Percentiles rank a stretch among this genome's conserved stretches.
These are phyloP conservation scores for Nibea coibor DNA, from an alignment of 2,113 vertebrate species.

Conservation along the genomic window DNA sequence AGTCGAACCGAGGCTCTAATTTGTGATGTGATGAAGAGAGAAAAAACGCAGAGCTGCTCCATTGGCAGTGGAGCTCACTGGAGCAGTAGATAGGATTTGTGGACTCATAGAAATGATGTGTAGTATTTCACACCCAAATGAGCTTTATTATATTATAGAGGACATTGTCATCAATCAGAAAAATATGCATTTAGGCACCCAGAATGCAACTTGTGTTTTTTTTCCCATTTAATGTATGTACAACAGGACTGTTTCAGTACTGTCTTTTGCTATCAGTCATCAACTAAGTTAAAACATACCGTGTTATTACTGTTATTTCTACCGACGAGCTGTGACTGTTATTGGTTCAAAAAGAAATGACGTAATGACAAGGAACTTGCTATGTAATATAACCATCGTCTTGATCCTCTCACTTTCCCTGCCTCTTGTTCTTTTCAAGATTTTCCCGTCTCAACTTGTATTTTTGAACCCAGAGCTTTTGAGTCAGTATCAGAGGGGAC, in stretches of 20 bases:
- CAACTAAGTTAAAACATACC: neutral
- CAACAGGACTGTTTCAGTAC: conserved; percentile 1
- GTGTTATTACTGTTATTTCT: neutral
- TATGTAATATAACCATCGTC: neutral
- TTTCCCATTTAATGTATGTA: conserved; percentile 33
- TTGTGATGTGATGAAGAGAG: conserved; percentile 57
- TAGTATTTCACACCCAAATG: conserved; percentile 69
- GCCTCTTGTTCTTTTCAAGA: neutral
- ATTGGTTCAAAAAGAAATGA: neutral
- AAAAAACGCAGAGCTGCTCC: conserved; percentile 55
- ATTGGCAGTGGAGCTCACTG: conserved; percentile 38
- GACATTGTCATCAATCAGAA: conserved; percentile 60
- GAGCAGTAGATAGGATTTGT: conserved; percentile 58
- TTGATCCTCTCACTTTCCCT: neutral
- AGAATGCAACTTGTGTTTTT: conserved; percentile 23
- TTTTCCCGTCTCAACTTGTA: conserved; percentile 3
- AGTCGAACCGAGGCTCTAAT: conserved; percentile 44
- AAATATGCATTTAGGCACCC: conserved; percentile 34
- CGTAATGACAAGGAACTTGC: neutral
- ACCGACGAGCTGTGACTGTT: neutral
- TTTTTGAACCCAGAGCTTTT: conserved; percentile 33
- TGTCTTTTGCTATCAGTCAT: neutral
- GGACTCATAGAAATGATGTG: conserved; percentile 44
- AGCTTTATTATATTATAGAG: conserved; percentile 61
- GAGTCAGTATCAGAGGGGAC: conserved; percentile 36